A percentile compares a stretch with the other conserved stretches of the same genome.
These are phyloP conservation scores for Drosophila orosa DNA, from an alignment of 1,140 invertebrate species.

Conservation along the genomic window DNA sequence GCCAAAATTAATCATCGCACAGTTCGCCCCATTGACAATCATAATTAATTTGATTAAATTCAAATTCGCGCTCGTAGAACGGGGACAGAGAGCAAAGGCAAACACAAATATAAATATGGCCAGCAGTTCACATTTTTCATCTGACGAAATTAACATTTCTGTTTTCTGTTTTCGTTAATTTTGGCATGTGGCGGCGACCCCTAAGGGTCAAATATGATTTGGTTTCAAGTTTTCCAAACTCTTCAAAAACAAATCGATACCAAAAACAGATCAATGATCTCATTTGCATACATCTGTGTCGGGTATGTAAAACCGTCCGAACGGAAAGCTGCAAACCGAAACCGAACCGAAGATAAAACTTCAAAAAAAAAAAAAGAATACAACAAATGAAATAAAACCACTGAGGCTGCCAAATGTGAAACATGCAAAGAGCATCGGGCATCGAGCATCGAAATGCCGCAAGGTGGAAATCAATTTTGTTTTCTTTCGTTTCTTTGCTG, in stretches of 20 bases:
- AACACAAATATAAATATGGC: constrained; percentile 43
- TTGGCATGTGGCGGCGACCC: constrained; percentile 74
- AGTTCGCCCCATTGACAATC: constrained; percentile 68
- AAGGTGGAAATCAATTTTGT: constrained; percentile 78
- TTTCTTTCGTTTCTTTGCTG: constrained; percentile 53
- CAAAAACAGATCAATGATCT: constrained; percentile 82
- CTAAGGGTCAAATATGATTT: constrained; percentile 80
- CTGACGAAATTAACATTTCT: constrained; percentile 75
- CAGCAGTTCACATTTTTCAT: constrained; percentile 64
- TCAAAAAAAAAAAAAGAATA: not conserved
- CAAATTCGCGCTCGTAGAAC: constrained; percentile 70
- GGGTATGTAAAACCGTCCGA: constrained; percentile 21
- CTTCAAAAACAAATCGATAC: constrained; percentile 80
- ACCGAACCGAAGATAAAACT: constrained; percentile 23
- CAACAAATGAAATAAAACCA: constrained; percentile 26
- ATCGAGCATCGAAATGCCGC: constrained; percentile 61
- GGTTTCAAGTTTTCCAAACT: constrained; percentile 70
- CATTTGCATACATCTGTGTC: constrained; percentile 71
- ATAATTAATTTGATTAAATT: constrained; percentile 83
- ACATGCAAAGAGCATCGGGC: constrained; percentile 64
- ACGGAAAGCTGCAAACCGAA: constrained; percentile 31
- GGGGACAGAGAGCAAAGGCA: constrained; percentile 58
- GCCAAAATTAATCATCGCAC: constrained; percentile 52
- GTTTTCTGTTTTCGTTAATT: constrained; percentile 69
- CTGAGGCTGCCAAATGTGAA: constrained; percentile 69